Evolutionary conservation across 1,140 invertebrate species (phyloP), one percentile per base, ranked within the genome.

Genomic region (Trichonephila clavata): DNA sequence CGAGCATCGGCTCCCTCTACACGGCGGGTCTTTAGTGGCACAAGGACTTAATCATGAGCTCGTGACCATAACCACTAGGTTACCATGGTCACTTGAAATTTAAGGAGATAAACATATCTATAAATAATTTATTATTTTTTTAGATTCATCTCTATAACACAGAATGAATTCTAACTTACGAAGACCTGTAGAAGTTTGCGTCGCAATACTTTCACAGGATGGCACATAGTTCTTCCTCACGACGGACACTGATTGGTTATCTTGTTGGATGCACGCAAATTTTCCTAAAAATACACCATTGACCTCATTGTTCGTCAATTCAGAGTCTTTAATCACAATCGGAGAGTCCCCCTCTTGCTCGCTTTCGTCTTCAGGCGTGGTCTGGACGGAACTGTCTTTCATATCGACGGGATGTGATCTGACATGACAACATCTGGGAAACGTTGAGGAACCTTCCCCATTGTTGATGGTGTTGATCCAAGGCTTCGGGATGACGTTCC

Each of bases 301-400:
- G 21, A 8, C 27, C 1, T 86, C 91, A 20, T 21, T n/a, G 32
- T 39, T 81, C 3, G 50, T 18, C 57, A 20, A 21, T 2, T 21
- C 68, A 14, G 50, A 43, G n/a, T 68, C 32, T 5, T 63, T 21
- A 0, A 4, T 20, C 2, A 77, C 16, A 32, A 21, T 5, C 13
- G 32, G 24, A n/a, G 18, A 7, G 16, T 65, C 59, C 20, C 20
- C 68, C 39, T 60, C 27, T 8, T 43, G 24, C 27, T 59, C 43
- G 8, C 77, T n/a, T 43, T 87, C 92, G 27, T 80, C 92, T 27
- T 87, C 84, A 20, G 68, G 65, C 20, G 24, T 27, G 24, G 93
- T 90, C 60, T 94, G 93, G 59, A 94, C 87, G 71, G 93, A 94
- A 32, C 43, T 90, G 43, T 94, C 93, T 43, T 90, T 94, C 16